These are phyloP conservation scores for Parnassius orleans DNA, from an alignment of 2,888 invertebrate genomes.

Conservation along the genomic window DNA sequence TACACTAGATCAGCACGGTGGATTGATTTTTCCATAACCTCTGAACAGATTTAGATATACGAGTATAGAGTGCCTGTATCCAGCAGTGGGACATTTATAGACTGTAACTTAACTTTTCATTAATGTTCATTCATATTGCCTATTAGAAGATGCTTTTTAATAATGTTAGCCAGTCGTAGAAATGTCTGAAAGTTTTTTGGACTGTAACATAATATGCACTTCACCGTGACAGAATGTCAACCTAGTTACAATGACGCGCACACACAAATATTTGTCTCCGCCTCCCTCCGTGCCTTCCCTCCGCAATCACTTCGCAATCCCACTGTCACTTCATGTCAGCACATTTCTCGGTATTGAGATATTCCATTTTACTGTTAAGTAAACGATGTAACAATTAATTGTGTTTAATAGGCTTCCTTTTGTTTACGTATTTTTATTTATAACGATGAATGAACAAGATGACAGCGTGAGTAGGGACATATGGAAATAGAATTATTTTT, in stretches of 20 bases:
- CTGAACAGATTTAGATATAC: no score
- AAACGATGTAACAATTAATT: constrained; percentile 5
- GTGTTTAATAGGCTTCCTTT: not conserved
- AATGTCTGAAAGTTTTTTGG: not conserved
- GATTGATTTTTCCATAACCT: no score
- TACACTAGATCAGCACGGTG: no score
- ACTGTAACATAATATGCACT: constrained; percentile 1
- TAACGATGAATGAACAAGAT: no score
- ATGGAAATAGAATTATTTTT: no score
- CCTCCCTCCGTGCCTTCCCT: constrained; percentile 23
- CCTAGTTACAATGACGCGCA: constrained; percentile 43
- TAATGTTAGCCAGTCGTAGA: not conserved
- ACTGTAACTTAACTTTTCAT: no score
- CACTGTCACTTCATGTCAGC: constrained; percentile 28
- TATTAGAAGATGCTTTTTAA: no score
- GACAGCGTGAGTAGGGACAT: no score
- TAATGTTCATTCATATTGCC: no score
- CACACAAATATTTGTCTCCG: constrained; percentile 40
- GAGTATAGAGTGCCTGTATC: no score
- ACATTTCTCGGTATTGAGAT: constrained; percentile 22
- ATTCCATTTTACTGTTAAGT: constrained; percentile 36
- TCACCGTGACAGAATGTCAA: constrained; percentile 51
- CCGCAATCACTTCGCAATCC: constrained; percentile 15
- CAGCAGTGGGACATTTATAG: no score
- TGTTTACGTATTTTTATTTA: no score